Evolutionary conservation across 2,113 vertebrate genomes (phyloP).

Genomic region (Colius striatus): DNA sequence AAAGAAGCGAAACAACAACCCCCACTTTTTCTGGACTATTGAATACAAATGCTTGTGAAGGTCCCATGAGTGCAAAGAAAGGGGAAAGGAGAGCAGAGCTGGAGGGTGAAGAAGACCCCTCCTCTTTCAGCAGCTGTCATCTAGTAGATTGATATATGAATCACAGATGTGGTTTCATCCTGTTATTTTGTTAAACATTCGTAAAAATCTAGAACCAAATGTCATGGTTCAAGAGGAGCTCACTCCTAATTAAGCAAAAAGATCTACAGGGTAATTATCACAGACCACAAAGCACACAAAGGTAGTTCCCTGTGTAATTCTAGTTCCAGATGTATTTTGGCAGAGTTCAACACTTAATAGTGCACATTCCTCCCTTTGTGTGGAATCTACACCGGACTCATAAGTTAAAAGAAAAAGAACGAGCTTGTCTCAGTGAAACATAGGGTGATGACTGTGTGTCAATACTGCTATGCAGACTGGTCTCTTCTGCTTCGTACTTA

Average conservation of each 20-base stretch:
- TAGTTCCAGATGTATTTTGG: not conserved
- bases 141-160: not conserved
- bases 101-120: not conserved
- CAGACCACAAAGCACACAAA: not conserved
- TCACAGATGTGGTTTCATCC: not conserved
- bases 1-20: not conserved
- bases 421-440: not conserved
- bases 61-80: not conserved
- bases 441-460: not conserved
- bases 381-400: not conserved
- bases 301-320: not conserved
- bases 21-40: not conserved
- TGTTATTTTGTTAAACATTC: not conserved
- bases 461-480: not conserved
- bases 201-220: not conserved
- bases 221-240: not conserved
- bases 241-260: not conserved
- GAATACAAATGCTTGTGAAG: not conserved
- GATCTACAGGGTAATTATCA: not conserved
- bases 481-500: not conserved
- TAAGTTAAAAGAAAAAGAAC: not conserved
- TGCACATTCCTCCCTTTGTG: not conserved
- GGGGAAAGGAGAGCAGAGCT: not conserved
- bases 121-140: not conserved
- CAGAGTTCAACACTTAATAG: not conserved